Evolutionary conservation across 2,888 invertebrate species (phyloP).

Genomic region (Tipula unca): DNA sequence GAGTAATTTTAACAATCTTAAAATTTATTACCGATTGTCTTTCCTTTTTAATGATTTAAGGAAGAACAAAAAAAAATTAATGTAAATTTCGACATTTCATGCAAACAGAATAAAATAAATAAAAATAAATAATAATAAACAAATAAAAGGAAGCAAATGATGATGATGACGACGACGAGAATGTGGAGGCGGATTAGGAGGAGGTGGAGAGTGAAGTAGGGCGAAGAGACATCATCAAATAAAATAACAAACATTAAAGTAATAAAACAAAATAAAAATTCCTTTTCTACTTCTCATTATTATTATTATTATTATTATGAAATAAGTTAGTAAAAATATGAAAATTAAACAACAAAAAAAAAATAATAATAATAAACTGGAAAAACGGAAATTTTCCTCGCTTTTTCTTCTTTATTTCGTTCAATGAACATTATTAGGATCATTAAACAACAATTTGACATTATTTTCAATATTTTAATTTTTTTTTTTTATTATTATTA

Average conservation of each 20-base stretch:
- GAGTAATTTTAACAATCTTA: neutral
- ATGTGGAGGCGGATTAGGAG: neutral
- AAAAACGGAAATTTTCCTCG: neutral
- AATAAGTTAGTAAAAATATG: conserved; percentile 14
- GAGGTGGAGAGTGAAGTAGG: neutral
- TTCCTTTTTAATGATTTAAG: neutral
- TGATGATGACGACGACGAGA: neutral
- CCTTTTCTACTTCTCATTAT: neutral
- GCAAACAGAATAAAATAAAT: neutral
- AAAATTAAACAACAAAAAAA: neutral
- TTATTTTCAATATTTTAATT: conserved; percentile 17
- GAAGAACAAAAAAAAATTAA: neutral
- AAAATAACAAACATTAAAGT: neutral
- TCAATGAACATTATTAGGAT: conserved; percentile 18
- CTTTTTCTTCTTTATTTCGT: conserved; percentile 15
- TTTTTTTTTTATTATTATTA: conserved; percentile 16
- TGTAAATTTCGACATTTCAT: neutral
- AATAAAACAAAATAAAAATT: conserved; percentile 2
- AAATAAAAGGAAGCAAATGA: neutral
- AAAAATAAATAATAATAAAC: neutral
- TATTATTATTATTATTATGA: neutral
- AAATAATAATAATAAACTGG: neutral
- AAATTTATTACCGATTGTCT: neutral
- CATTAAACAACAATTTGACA: conserved; percentile 19
- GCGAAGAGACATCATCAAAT: neutral